Conservation (phyloP, 2,797 vertebrate genomes). For the Hippoglossus hippoglossus region DNA sequence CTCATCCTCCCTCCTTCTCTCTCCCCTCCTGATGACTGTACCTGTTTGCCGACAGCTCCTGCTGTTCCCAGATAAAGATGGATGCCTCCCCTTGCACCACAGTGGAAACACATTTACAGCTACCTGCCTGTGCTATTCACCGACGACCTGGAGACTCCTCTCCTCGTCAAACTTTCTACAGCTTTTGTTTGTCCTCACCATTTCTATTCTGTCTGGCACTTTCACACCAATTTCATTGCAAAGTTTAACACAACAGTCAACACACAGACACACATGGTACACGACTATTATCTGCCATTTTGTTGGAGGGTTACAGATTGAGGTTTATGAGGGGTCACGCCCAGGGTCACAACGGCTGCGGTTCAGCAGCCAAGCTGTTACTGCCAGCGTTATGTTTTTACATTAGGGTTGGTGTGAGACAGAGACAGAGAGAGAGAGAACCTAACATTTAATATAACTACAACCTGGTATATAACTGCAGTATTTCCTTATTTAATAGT, state of each 20-base stretch:
- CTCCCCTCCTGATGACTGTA: slow-evolving; percentile 20
- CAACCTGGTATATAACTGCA: too few relatives aligned
- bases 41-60: slow-evolving; percentile 39
- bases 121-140: slow-evolving; percentile 41
- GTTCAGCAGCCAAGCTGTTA: too few relatives aligned
- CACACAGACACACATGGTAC: neutral
- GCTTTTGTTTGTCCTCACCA: slow-evolving; percentile 13
- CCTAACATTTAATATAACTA: too few relatives aligned
- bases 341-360: too few relatives aligned
- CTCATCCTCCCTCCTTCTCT: neutral
- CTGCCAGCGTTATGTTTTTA: too few relatives aligned
- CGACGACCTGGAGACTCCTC: slow-evolving; percentile 5
- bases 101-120: slow-evolving; percentile 59
- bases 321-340: slow-evolving; percentile 45
- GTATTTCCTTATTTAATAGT: too few relatives aligned
- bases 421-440: too few relatives aligned
- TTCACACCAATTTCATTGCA: slow-evolving; percentile 45
- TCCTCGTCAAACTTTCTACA: neutral
- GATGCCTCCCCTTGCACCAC: slow-evolving; percentile 44
- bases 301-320: slow-evolving; percentile 67
- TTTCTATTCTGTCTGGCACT: slow-evolving; percentile 7
- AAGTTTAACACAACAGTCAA: slow-evolving; percentile 29
- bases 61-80: slow-evolving; percentile 65
- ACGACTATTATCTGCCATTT: slow-evolving; percentile 55
- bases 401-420: too few relatives aligned